Evolutionary conservation across 2,888 invertebrate species (phyloP).

Genomic region (Teleiodes luculella): DNA sequence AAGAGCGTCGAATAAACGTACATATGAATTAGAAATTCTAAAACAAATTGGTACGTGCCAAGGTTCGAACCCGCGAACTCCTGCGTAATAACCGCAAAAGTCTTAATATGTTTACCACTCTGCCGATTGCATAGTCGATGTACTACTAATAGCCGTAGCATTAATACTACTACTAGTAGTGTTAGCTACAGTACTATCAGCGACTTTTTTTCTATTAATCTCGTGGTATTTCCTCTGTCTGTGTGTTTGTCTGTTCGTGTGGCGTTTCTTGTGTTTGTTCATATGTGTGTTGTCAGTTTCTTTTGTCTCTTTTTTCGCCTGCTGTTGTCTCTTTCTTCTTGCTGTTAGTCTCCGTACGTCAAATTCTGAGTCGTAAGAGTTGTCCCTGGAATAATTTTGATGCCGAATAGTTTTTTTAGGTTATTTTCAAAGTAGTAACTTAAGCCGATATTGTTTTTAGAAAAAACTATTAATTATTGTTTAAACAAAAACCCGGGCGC

Average conservation of each 20-base stretch:
- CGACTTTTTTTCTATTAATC: background rate
- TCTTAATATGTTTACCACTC: background rate
- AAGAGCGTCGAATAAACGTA: no score
- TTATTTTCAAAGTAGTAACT: no score
- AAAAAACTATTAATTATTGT: no score
- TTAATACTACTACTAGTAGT: background rate
- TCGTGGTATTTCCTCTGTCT: slow-evolving; percentile 3
- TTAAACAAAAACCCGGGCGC: no score
- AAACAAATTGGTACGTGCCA: no score
- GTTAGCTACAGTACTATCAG: background rate
- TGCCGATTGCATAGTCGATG: background rate
- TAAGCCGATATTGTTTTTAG: no score
- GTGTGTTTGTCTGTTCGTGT: slow-evolving; percentile 16
- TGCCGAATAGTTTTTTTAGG: no score
- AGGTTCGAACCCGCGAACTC: no score
- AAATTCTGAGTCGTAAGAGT: slow-evolving; percentile 35
- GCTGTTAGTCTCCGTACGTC: slow-evolving; percentile 45
- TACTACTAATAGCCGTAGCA: background rate
- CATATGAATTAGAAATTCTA: no score
- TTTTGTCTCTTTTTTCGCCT: slow-evolving; percentile 12
- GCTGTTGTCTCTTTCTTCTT: slow-evolving; percentile 43
- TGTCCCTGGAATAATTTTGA: slow-evolving; percentile 38
- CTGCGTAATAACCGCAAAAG: no score
- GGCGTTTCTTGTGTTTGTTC: slow-evolving; percentile 28
- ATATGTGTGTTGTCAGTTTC: slow-evolving; percentile 25